Evolutionary conservation across 2,888 invertebrate genomes (phyloP).

Genomic region (Copidosoma aretas): DNA sequence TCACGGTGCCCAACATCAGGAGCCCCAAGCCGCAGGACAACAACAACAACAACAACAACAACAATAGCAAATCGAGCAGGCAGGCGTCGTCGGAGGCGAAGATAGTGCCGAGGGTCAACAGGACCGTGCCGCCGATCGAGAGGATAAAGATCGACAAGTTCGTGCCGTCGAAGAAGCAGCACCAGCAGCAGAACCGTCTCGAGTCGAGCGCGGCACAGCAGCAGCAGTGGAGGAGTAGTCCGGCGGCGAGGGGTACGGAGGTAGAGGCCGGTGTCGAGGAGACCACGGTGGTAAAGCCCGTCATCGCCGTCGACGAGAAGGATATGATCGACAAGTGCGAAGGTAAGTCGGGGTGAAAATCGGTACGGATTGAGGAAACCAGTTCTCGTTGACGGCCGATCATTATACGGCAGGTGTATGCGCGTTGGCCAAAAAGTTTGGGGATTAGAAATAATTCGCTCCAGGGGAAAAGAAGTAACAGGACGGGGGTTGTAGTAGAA

Average conservation of each 20-base stretch:
- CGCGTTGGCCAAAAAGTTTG: neutral
- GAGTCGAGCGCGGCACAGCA: neutral
- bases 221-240: slow-evolving; percentile 3
- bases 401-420: no score
- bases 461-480: neutral
- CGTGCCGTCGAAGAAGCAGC: slow-evolving; percentile 43
- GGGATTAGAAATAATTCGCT: no score
- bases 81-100: slow-evolving; percentile 50
- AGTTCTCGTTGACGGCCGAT: neutral
- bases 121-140: slow-evolving; percentile 39
- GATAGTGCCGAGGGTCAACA: slow-evolving; percentile 45
- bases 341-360: slow-evolving; percentile 45
- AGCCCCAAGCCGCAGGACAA: slow-evolving; percentile 46
- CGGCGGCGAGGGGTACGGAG: slow-evolving; percentile 20
- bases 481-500: neutral
- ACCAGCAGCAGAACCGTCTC: slow-evolving; percentile 19
- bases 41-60: no score
- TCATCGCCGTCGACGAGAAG: slow-evolving; percentile 54
- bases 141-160: slow-evolving; percentile 50
- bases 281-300: neutral
- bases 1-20: slow-evolving; percentile 59
- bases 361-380: neutral
- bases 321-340: slow-evolving; percentile 54
- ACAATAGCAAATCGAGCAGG: no score
- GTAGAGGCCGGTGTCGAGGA: neutral